Base-by-base conservation (phyloP, 2,888 invertebrate species). In the Metalampra italica region DNA sequence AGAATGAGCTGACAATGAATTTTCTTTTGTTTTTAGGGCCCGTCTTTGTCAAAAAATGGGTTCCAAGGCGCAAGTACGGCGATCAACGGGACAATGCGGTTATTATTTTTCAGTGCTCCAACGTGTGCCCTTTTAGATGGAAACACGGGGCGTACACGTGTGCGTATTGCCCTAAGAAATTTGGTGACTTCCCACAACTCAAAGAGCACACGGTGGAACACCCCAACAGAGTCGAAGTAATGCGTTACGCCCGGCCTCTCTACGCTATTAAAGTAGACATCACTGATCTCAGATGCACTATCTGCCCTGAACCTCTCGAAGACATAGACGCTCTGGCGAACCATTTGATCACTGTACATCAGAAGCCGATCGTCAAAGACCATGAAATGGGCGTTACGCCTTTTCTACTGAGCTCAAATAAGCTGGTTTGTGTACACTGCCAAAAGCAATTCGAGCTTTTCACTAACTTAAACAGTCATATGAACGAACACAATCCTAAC, bases 21-120 rank as follows among this genome's bases (percentile, higher is more conserved):
- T 45, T 45, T 45, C 45, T 38, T 39, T 82, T 83, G 75, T 78
- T 82, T 82, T 74, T 86, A 86, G 86, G 83, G 58, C 56, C 62
- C 65, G 51, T 59, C 66, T 69, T 56, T 65, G 72, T 66, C 58
- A 55, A 74, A 55, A 79, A 75, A 68, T 84, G 83, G 82, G 15
- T 15, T 5, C 71, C 78, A 62, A 72, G 64, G 60, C 77, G 79
- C 69, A 80, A 78, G 75, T 83, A 66, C 74, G 69, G 80, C 58
- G 82, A 87, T 74, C 78, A 78, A 60, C 84, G 86, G 67, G 79
- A 80, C 73, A 87, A 88, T 62, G 86, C 87, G 45, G 78, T 76
- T 37, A 66, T 82, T 49, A 77, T 88, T 48, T 64, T 88, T 50
- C 78, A 84, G 62, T 80, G 66, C 63, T 85, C 87, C 34, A 88